Evolutionary conservation across 2,797 vertebrate genomes (phyloP).

Genomic region (Lutjanus argentimaculatus): DNA sequence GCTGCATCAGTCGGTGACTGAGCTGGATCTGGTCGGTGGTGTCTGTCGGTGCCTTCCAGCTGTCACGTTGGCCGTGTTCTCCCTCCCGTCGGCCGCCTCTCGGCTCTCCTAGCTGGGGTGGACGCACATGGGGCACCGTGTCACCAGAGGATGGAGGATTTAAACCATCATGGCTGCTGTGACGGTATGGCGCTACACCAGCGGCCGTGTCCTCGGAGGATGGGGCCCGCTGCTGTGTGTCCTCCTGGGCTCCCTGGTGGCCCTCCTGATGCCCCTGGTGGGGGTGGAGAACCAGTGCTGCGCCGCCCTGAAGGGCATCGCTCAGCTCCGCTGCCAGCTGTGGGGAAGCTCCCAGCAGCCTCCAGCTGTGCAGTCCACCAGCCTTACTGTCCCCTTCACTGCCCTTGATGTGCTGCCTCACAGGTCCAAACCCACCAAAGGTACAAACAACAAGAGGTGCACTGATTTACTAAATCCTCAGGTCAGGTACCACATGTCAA

Average conservation of each 20-base stretch:
- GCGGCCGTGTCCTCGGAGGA: constrained; percentile 82
- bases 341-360: constrained; percentile 69
- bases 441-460: constrained; percentile 72
- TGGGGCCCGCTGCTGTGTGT: constrained; percentile 89
- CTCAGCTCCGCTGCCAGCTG: constrained; percentile 87
- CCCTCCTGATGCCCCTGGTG: constrained; percentile 88
- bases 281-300: constrained; percentile 89
- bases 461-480: not conserved
- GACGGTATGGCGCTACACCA: constrained; percentile 75
- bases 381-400: constrained; percentile 90
- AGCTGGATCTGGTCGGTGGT: not conserved
- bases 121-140: constrained; percentile 56
- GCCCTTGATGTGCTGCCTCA: constrained; percentile 88
- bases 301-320: constrained; percentile 84
- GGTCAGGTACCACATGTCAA: not conserved
- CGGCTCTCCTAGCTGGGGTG: constrained; percentile 37
- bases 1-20: not conserved
- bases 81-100: constrained; percentile 5
- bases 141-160: constrained; percentile 61
- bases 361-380: constrained; percentile 85
- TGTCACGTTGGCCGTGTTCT: constrained; percentile 17
- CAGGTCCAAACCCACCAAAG: constrained; percentile 88
- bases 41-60: not conserved
- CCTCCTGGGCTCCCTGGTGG: constrained; percentile 87
- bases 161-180: constrained; percentile 81